A percentile compares a stretch with the other conserved stretches of the same genome.
These are phyloP conservation scores for Onthophagus sagittarius DNA, from an alignment of 2,888 invertebrate genomes.

Conservation along the genomic window DNA sequence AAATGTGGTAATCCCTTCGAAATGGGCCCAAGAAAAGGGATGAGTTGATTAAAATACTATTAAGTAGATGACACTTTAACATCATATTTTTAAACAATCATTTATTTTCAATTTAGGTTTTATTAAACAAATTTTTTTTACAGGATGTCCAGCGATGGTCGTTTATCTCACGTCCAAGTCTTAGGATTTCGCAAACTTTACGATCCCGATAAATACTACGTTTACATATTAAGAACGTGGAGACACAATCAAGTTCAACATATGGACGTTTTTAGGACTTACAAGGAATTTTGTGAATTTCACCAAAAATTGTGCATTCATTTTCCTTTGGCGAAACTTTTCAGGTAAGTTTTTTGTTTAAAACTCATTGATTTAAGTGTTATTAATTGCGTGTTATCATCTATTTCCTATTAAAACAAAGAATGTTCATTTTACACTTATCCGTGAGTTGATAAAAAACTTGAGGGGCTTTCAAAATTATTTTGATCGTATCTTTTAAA, in stretches of 20 bases:
- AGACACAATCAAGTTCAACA: constrained; percentile 83
- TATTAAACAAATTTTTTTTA: constrained; percentile 26
- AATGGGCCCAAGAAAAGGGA: no score
- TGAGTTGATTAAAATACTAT: no score
- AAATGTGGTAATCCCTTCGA: no score
- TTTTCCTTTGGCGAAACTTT: constrained; percentile 87
- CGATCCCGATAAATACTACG: constrained; percentile 96
- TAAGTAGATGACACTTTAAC: no score
- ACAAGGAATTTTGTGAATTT: constrained; percentile 95
- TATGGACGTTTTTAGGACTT: constrained; percentile 86
- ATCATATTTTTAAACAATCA: no score
- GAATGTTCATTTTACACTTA: no score
- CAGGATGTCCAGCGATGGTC: constrained; percentile 87
- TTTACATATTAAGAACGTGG: constrained; percentile 81
- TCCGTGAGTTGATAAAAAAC: no score
- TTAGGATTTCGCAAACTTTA: constrained; percentile 91
- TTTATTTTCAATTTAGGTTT: no score
- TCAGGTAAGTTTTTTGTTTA: constrained; percentile 62
- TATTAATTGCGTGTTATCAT: no score
- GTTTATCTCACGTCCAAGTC: constrained; percentile 78
- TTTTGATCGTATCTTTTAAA: no score
- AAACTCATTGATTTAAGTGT: neutral
- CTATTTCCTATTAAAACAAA: no score
- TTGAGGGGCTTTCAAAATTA: no score
- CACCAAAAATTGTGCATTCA: constrained; percentile 89